A percentile compares a stretch with the other conserved stretches of the same genome.
Conservation (phyloP, 2,797 vertebrate genomes). For the Diplodus puntazzo region DNA sequence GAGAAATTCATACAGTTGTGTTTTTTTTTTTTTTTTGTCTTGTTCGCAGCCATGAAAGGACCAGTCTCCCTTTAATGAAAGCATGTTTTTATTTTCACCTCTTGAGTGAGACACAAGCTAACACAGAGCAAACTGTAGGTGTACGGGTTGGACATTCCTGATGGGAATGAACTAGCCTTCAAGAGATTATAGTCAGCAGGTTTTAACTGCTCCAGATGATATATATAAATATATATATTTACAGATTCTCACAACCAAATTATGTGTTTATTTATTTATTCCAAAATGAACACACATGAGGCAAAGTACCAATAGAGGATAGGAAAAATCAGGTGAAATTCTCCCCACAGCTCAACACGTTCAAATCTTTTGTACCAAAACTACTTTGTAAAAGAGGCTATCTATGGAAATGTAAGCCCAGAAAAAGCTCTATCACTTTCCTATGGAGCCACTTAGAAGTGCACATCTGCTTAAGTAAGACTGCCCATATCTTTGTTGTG, state of each 20-base stretch:
- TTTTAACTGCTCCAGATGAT: slow-evolving; percentile 76
- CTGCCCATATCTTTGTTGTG: slow-evolving; percentile 64
- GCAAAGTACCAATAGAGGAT: slow-evolving; percentile 34
- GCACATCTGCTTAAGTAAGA: slow-evolving; percentile 63
- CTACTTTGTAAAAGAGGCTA: slow-evolving; percentile 53
- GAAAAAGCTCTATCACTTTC: slow-evolving; percentile 27
- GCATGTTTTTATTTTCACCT: slow-evolving; percentile 67
- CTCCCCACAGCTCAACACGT: slow-evolving; percentile 27
- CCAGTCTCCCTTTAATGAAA: slow-evolving; percentile 79
- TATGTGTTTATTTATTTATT: slow-evolving; percentile 45
- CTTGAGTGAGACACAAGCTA: slow-evolving; percentile 33
- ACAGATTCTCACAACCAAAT: slow-evolving; percentile 60
- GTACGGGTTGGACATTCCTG: slow-evolving; percentile 56
- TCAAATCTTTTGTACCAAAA: slow-evolving; percentile 55
- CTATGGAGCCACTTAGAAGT: slow-evolving; percentile 41
- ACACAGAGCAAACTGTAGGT: slow-evolving; percentile 51
- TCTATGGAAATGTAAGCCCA: slow-evolving; percentile 37
- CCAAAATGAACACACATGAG: slow-evolving; percentile 37
- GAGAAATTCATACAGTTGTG: slow-evolving; percentile 41
- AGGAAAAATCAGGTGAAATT: slow-evolving; percentile 57
- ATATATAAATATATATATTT: slow-evolving; percentile 62
- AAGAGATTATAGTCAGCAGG: slow-evolving; percentile 71
- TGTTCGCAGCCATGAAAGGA: slow-evolving; percentile 41
- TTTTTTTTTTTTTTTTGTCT: slow-evolving; percentile 18
- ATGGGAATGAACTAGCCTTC: slow-evolving; percentile 65